These are phyloP conservation scores for Thamnophis elegans DNA, from an alignment of 2,797 vertebrate genomes.

Conservation along the genomic window DNA sequence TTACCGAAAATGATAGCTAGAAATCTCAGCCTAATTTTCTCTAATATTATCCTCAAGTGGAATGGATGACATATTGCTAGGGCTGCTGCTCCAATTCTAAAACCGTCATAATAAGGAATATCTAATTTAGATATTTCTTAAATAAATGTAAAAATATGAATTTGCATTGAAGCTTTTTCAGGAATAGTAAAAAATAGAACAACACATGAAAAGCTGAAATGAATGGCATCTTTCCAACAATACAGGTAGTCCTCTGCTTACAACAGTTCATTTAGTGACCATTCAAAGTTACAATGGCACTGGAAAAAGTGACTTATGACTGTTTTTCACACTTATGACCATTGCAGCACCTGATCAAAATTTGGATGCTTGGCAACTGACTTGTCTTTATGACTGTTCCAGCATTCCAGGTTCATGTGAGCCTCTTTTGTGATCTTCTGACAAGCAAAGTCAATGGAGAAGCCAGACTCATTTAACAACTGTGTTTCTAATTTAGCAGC, in stretches of 20 bases:
- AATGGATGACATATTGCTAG: not conserved
- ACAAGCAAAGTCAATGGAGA: not conserved
- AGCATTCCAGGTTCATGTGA: not conserved
- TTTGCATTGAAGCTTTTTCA: not conserved
- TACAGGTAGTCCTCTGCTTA: not conserved
- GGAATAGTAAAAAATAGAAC: not conserved
- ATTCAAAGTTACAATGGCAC: not conserved
- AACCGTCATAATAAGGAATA: not conserved
- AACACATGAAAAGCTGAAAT: not conserved
- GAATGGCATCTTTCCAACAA: not conserved
- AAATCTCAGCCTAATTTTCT: not conserved
- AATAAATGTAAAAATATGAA: not conserved
- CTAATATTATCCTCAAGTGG: not conserved
- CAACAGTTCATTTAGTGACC: not conserved
- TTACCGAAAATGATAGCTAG: not conserved
- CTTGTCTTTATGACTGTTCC: too few relatives aligned
- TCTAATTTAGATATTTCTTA: not conserved
- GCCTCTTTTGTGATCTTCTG: not conserved
- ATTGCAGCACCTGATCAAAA: not conserved
- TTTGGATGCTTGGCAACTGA: not conserved
- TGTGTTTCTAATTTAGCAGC: not conserved
- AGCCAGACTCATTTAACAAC: not conserved
- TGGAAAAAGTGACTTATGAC: not conserved
- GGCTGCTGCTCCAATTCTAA: not conserved
- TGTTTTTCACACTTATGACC: not conserved